Conservation (phyloP, 2,113 vertebrate species). For the Ophiodon elongatus region DNA sequence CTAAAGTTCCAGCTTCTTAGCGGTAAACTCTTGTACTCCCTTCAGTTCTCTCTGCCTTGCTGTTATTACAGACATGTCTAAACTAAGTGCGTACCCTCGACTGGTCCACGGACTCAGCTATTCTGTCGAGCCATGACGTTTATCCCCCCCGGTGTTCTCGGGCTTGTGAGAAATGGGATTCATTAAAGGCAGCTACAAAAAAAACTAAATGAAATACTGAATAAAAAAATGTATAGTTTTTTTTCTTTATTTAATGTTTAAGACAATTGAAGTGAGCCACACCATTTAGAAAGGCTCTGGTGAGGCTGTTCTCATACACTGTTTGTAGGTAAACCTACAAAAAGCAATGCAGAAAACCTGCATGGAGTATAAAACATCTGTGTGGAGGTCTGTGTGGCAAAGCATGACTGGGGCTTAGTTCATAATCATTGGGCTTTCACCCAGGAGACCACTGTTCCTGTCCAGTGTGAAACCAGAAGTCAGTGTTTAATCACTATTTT, state of each 20-base stretch:
- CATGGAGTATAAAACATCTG: too few relatives aligned
- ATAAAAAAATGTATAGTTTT: not conserved
- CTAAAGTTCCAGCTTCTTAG: not conserved
- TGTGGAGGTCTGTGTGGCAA: too few relatives aligned
- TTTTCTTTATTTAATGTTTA: too few relatives aligned
- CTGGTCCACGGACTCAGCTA: not conserved
- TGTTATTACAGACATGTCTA: not conserved
- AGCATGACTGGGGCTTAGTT: too few relatives aligned
- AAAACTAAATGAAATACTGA: not conserved
- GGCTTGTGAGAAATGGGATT: not conserved
- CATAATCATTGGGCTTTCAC: too few relatives aligned
- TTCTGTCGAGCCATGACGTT: not conserved
- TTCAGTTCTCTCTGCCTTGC: not conserved
- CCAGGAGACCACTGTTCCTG: too few relatives aligned
- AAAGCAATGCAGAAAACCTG: too few relatives aligned
- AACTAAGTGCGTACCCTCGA: not conserved
- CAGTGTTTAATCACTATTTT: too few relatives aligned
- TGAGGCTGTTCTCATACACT: too few relatives aligned
- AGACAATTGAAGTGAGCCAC: not conserved
- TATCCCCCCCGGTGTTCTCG: not conserved
- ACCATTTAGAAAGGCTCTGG: not conserved
- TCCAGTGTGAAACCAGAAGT: too few relatives aligned
- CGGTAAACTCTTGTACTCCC: not conserved
- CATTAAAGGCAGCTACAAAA: not conserved
- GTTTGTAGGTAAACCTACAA: too few relatives aligned